A percentile compares a stretch with the other conserved stretches of the same genome.
These are phyloP conservation scores for Caenorhabditis japonica DNA, from an alignment of 2,888 invertebrate genomes.

Conservation along the genomic window DNA sequence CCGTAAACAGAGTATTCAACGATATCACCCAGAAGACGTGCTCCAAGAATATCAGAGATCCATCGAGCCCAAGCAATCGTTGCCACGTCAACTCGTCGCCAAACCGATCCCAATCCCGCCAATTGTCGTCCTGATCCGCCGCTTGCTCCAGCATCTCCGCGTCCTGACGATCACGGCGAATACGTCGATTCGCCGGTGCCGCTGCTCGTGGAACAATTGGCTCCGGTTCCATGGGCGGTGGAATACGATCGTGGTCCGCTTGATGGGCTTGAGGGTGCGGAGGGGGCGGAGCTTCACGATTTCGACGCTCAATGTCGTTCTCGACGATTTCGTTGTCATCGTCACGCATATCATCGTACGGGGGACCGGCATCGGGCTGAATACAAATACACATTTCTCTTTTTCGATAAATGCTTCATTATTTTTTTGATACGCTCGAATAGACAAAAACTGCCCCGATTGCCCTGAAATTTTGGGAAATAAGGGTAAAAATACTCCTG, in stretches of 20 bases:
- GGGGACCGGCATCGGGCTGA: constrained; percentile 13
- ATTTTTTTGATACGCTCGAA: no score
- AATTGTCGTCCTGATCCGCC: constrained; percentile 71
- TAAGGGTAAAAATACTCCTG: no score
- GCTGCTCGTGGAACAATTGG: constrained; percentile 44
- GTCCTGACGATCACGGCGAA: constrained; percentile 14
- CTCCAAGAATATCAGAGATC: constrained; percentile 94
- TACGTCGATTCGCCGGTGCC: constrained; percentile 56
- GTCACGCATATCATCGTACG: constrained; percentile 34
- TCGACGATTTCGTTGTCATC: constrained; percentile 38
- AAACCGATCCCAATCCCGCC: constrained; percentile 78
- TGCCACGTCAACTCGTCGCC: constrained; percentile 98
- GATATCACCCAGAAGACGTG: constrained; percentile 99
- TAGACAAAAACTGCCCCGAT: no score
- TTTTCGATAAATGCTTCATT: no score
- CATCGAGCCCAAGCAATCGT: constrained; percentile 85
- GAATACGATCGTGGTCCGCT: constrained; percentile 2
- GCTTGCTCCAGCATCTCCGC: constrained; percentile 12
- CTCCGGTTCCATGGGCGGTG: constrained; percentile 26
- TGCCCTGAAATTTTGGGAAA: no score
- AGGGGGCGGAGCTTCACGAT: not conserved
- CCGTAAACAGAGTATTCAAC: constrained; percentile 93
- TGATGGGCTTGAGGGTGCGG: not conserved
- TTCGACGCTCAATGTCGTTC: constrained; percentile 2
- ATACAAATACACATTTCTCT: no score